phyloP scores from a whole-genome alignment of 1,140 invertebrate species.

The Drosophila nasuta region DNA sequence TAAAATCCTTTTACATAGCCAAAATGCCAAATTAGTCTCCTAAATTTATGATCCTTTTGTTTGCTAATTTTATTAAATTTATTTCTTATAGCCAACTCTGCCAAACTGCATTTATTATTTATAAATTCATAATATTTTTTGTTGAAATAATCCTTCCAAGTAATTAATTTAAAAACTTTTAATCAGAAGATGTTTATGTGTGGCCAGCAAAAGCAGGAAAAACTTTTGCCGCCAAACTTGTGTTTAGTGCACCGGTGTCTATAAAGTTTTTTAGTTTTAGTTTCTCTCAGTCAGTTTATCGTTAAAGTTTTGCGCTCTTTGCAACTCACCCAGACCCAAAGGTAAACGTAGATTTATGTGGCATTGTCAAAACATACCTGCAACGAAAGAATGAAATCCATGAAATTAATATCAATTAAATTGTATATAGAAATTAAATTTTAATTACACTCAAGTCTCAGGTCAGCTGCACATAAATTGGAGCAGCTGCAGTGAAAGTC shows the following conservation, averaged over 20 bases:
- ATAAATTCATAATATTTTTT: not conserved
- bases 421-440: slow-evolving; percentile 67
- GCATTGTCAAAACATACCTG: slow-evolving; percentile 58
- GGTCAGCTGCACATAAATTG: slow-evolving; percentile 42
- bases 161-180: slow-evolving; percentile 31
- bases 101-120: not conserved
- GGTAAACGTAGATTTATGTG: slow-evolving; percentile 27
- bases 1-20: not conserved
- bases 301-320: slow-evolving; percentile 17
- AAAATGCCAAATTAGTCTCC: not conserved
- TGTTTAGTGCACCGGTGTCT: slow-evolving; percentile 9
- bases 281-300: slow-evolving; percentile 8
- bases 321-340: slow-evolving; percentile 29
- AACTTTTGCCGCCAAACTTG: slow-evolving; percentile 3
- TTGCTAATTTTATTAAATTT: not conserved
- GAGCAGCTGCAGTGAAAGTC: slow-evolving; percentile 50
- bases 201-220: not conserved
- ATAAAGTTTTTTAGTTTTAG: slow-evolving; percentile 32
- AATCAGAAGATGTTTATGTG: slow-evolving; percentile 7
- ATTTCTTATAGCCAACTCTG: too few relatives aligned
- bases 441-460: slow-evolving; percentile 68
- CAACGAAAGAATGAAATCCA: slow-evolving; percentile 44
- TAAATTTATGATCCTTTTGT: not conserved
- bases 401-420: slow-evolving; percentile 78
- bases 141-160: not conserved